Percentiles rank a stretch among this genome's conserved stretches.
phyloP scores from a whole-genome alignment of 2,888 invertebrate species.

The Odontocerum albicorne region DNA sequence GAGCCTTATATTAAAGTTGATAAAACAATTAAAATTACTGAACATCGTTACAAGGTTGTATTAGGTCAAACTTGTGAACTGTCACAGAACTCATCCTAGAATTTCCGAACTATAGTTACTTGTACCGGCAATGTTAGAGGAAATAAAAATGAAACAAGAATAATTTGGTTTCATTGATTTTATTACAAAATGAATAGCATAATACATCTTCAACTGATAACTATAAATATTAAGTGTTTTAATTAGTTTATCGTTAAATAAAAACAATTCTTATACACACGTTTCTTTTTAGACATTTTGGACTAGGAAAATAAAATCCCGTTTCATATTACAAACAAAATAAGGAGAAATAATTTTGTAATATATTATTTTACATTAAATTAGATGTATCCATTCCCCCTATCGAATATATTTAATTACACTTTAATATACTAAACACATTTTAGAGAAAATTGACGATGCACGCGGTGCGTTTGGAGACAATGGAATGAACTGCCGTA shows the following conservation, averaged over 20 bases:
- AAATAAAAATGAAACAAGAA: too few relatives aligned
- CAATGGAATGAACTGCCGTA: constrained; percentile 19
- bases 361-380: not conserved
- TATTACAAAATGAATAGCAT: constrained; percentile 33
- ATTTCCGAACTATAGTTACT: too few relatives aligned
- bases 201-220: constrained; percentile 27
- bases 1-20: too few relatives aligned
- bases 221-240: constrained; percentile 20
- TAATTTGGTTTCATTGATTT: constrained; percentile 24
- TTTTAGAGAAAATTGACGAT: constrained; percentile 32
- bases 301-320: constrained; percentile 7
- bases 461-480: constrained; percentile 30
- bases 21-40: too few relatives aligned
- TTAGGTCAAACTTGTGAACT: too few relatives aligned
- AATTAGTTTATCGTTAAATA: constrained; percentile 13
- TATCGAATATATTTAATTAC: constrained; percentile 9
- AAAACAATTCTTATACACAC: constrained; percentile 8
- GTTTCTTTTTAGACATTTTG: constrained; percentile 7
- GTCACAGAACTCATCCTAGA: too few relatives aligned
- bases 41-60: too few relatives aligned
- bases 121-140: too few relatives aligned
- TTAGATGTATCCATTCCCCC: not conserved
- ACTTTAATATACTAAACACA: constrained; percentile 17
- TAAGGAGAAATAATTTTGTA: not conserved
- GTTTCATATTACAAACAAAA: constrained; percentile 1